A percentile compares a stretch with the other conserved stretches of the same genome.
Conservation (phyloP, 2,797 vertebrate genomes). For the Myotis findleyi region DNA sequence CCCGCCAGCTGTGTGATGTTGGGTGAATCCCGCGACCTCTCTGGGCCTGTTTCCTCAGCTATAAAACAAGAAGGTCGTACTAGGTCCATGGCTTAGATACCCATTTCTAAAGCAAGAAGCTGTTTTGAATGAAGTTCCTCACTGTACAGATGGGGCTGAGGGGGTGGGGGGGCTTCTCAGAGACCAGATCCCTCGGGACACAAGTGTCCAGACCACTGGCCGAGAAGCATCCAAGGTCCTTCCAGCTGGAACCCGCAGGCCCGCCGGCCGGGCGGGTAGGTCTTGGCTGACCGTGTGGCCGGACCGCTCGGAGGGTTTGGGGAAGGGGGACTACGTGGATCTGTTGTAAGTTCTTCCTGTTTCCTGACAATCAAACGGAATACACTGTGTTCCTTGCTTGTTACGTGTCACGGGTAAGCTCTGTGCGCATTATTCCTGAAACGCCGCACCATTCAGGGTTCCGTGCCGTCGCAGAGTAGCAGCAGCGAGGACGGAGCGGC, state of each 20-base stretch:
- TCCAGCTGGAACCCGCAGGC: not conserved
- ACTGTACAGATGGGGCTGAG: rapidly evolving
- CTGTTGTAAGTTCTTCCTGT: not conserved
- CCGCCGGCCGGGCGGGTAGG: not conserved
- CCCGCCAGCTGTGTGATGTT: not conserved
- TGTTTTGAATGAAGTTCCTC: not conserved
- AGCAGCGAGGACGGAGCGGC: not conserved
- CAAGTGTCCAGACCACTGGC: not conserved
- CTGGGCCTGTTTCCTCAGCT: not conserved
- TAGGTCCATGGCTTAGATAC: not conserved
- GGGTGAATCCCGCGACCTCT: not conserved
- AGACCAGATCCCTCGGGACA: not conserved
- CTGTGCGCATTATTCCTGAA: rapidly evolving
- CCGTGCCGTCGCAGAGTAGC: not conserved
- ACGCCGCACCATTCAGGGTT: not conserved
- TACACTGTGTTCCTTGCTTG: rapidly evolving
- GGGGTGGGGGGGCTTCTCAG: not conserved
- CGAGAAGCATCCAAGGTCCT: not conserved
- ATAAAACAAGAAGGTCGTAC: not conserved
- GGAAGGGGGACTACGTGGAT: not conserved
- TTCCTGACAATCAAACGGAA: not conserved
- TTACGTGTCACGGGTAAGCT: rapidly evolving
- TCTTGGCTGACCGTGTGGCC: not conserved
- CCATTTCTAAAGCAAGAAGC: not conserved
- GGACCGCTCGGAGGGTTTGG: not conserved